A percentile compares a stretch with the other conserved stretches of the same genome.
Conservation (phyloP, 2,113 vertebrate species). For the Bothrops jararaca region DNA sequence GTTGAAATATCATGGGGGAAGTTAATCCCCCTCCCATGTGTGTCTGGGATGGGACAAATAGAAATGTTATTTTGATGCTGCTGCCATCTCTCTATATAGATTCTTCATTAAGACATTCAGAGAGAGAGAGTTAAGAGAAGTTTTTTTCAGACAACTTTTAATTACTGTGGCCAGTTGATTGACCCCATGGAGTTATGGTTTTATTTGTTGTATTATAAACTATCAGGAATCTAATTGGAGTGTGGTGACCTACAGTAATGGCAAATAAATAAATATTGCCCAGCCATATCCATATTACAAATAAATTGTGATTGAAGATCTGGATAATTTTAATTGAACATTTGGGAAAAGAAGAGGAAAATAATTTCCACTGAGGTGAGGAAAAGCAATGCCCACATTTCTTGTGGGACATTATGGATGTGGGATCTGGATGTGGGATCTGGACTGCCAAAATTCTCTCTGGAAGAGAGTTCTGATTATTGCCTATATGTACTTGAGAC, state of each 20-base stretch:
- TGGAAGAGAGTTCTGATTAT: too few relatives aligned
- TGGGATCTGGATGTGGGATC: too few relatives aligned
- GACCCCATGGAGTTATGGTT: neutral
- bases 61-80: neutral
- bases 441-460: too few relatives aligned
- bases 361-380: neutral
- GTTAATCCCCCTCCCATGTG: neutral
- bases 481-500: too few relatives aligned
- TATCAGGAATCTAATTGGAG: neutral
- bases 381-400: too few relatives aligned
- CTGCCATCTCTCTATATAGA: neutral
- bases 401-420: too few relatives aligned
- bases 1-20: neutral
- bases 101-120: neutral
- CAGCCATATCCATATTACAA: constrained; percentile 4
- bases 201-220: neutral
- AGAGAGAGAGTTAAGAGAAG: neutral
- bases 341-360: neutral
- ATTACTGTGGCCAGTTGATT: neutral
- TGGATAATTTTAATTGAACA: neutral
- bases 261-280: neutral
- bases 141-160: neutral
- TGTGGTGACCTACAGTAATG: neutral
- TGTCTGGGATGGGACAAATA: neutral
- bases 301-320: neutral